A percentile compares a stretch with the other conserved stretches of the same genome.
These are phyloP conservation scores for Argynnis bischoffii DNA, from an alignment of 2,888 invertebrate species.

Conservation along the genomic window DNA sequence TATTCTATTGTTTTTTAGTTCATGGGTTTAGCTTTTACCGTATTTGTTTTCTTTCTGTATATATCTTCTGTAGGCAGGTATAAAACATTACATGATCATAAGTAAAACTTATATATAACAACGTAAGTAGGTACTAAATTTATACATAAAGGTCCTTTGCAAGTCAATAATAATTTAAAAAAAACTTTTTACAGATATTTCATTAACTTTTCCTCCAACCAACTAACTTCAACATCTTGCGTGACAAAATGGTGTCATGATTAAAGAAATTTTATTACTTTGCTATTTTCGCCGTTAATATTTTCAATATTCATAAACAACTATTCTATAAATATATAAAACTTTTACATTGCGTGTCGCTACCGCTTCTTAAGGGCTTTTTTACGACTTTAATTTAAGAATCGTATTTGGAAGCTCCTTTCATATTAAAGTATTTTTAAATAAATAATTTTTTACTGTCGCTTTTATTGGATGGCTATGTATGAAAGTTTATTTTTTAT, in stretches of 20 bases:
- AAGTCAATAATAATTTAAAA: neutral
- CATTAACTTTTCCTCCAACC: neutral
- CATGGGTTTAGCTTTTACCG: no score
- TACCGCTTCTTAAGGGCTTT: slow-evolving; percentile 31
- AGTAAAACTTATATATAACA: no score
- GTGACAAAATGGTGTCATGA: slow-evolving; percentile 67
- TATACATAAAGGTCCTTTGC: no score
- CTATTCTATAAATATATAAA: slow-evolving; percentile 66
- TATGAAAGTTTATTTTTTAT: no score
- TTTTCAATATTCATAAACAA: slow-evolving; percentile 69
- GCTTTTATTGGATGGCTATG: neutral
- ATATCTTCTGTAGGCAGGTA: neutral
- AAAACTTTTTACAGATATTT: neutral
- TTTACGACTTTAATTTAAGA: slow-evolving; percentile 24
- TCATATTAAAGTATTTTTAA: neutral
- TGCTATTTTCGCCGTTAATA: slow-evolving; percentile 67
- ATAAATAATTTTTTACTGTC: neutral
- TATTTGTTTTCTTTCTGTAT: neutral
- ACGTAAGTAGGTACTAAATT: no score
- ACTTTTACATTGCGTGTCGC: slow-evolving; percentile 59
- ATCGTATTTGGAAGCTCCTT: slow-evolving; percentile 18
- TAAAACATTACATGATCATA: no score
- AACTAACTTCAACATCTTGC: slow-evolving; percentile 44
- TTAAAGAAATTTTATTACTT: slow-evolving; percentile 68
- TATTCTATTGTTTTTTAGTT: neutral